phyloP scores from a whole-genome alignment of 2,113 vertebrate species.

The Chrysochloris asiatica region DNA sequence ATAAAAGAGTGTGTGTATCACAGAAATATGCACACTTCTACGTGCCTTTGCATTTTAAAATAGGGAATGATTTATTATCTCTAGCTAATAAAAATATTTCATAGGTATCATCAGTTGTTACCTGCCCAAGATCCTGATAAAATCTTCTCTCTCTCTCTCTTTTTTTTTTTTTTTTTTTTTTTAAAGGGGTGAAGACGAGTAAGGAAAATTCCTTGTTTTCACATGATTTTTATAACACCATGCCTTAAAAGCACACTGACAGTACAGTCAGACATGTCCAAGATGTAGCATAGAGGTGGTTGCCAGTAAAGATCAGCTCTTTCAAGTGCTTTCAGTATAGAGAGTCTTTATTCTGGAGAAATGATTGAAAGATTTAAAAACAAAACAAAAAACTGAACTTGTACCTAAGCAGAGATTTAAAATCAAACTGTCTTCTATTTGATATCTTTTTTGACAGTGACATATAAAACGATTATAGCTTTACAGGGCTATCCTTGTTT shows the following conservation, averaged over 20 bases:
- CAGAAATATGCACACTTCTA: neutral
- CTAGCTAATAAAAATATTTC: conserved; percentile 1
- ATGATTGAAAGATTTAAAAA: conserved; percentile 66
- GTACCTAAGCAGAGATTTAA: conserved; percentile 57
- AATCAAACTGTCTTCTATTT: conserved; percentile 67
- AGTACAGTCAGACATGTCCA: neutral
- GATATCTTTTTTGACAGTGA: conserved; percentile 54
- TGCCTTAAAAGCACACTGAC: conserved; percentile 24
- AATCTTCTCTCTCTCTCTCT: no score
- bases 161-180: neutral
- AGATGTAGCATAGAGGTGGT: neutral
- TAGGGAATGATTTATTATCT: neutral
- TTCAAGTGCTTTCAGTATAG: conserved; percentile 2
- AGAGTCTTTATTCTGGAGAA: neutral
- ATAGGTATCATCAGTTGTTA: conserved; percentile 1
- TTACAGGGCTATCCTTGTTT: conserved; percentile 60
- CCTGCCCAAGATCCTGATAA: conserved; percentile 11
- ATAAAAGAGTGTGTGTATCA: neutral
- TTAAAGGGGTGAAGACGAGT: no score
- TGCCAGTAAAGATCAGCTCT: conserved; percentile 47
- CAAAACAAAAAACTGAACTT: conserved; percentile 36
- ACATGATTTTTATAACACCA: conserved; percentile 19
- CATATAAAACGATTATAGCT: conserved; percentile 46
- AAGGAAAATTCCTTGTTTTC: neutral
- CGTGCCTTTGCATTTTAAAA: neutral